Conservation (phyloP, 2,113 vertebrate genomes). For the Siniperca knerii region DNA sequence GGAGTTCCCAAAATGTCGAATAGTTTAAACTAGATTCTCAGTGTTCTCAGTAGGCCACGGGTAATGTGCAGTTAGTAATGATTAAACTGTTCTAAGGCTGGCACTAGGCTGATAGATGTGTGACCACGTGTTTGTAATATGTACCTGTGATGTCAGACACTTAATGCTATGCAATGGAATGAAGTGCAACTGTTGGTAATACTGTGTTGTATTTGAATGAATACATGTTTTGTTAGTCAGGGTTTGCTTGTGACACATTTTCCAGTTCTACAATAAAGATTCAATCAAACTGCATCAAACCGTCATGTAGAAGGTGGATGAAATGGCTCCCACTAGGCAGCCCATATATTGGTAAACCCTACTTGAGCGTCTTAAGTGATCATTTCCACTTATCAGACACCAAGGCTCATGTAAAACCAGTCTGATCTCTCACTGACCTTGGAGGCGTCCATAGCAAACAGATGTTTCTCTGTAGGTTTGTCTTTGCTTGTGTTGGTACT, state of each 20-base stretch:
- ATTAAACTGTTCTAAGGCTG: background rate
- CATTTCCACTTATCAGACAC: background rate
- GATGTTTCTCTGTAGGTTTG: slow-evolving; percentile 90
- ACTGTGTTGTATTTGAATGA: background rate
- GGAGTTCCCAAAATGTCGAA: too few species aligned
- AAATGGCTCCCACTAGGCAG: background rate
- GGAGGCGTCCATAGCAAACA: slow-evolving; percentile 92
- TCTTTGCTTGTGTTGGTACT: slow-evolving; percentile 86
- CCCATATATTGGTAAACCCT: background rate
- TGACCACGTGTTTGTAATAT: too few species aligned
- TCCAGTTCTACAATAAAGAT: too few species aligned
- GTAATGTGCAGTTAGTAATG: background rate
- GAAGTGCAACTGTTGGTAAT: too few species aligned
- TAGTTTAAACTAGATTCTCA: too few species aligned
- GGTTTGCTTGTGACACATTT: too few species aligned
- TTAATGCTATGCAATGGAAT: too few species aligned
- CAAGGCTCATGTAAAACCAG: too few species aligned
- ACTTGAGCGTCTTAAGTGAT: background rate
- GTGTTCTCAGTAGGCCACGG: too few species aligned
- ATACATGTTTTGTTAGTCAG: background rate
- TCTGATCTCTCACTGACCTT: slow-evolving; percentile 85
- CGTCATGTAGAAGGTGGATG: background rate
- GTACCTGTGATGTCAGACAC: too few species aligned
- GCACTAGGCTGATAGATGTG: background rate
- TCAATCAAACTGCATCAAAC: background rate